Conservation (phyloP, 2,888 invertebrate species). For the Nymphalis c-album region DNA sequence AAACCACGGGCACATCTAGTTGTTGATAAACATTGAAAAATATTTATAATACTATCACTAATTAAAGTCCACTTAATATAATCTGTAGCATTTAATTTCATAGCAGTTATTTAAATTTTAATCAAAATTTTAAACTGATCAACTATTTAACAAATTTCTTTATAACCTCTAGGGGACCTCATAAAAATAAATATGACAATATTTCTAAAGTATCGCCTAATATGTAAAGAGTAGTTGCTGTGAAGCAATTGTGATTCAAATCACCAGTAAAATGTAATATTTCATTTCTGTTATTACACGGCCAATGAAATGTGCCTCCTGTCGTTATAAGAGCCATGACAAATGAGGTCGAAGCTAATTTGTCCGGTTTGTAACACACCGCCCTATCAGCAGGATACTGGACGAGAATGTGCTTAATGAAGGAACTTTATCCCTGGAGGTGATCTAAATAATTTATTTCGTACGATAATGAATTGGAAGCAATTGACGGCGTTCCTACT, state of each 20-base stretch:
- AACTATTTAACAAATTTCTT: not conserved
- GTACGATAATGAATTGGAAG: constrained; percentile 37
- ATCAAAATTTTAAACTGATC: not conserved
- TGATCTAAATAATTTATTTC: constrained; percentile 49
- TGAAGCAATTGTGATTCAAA: constrained; percentile 35
- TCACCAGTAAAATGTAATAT: constrained; percentile 33
- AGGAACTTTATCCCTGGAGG: constrained; percentile 51
- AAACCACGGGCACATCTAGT: no score
- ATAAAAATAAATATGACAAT: constrained; percentile 10
- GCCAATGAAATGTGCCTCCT: constrained; percentile 36
- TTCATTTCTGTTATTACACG: constrained; percentile 39
- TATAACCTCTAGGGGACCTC: not conserved
- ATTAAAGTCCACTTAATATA: no score
- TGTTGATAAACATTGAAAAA: no score
- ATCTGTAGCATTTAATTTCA: not conserved
- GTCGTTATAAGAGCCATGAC: constrained; percentile 51
- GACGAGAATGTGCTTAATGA: constrained; percentile 46
- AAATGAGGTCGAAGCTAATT: constrained; percentile 70
- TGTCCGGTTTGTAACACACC: constrained; percentile 60
- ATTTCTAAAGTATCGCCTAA: constrained; percentile 5
- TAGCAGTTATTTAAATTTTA: not conserved
- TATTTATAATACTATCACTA: no score
- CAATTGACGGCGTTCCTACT: constrained; percentile 32
- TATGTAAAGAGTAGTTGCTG: constrained; percentile 7
- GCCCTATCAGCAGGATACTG: constrained; percentile 64